Conservation (phyloP, 1,140 invertebrate species). For the Homalodisca vitripennis region DNA sequence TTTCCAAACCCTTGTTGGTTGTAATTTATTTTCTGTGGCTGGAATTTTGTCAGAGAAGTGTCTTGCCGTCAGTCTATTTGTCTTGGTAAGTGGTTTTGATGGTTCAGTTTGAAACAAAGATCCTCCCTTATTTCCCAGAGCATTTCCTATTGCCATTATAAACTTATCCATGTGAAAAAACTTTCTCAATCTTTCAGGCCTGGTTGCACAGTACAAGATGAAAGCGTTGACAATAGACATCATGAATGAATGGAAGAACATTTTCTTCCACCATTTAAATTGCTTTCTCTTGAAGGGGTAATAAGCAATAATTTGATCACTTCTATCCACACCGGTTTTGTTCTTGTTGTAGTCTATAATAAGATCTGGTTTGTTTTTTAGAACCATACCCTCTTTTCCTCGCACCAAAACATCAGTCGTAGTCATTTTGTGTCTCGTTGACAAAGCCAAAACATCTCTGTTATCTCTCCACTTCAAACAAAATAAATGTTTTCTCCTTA, state of each 20-base stretch:
- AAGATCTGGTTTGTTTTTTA: constrained; percentile 14
- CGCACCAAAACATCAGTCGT: constrained; percentile 2
- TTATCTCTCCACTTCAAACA: constrained; percentile 30
- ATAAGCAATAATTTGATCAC: constrained; percentile 15
- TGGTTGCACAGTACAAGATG: constrained; percentile 2
- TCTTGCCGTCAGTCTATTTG: background rate
- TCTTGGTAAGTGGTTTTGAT: background rate
- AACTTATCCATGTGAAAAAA: no score
- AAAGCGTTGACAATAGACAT: constrained; percentile 19
- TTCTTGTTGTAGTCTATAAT: constrained; percentile 25
- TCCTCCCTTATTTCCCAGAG: constrained; percentile 2
- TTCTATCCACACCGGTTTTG: constrained; percentile 24
- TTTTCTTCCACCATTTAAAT: constrained; percentile 30
- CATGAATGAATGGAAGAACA: constrained; percentile 20
- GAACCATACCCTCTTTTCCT: background rate
- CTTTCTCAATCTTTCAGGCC: background rate
- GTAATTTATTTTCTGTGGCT: constrained; percentile 5
- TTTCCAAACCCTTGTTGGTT: constrained; percentile 11
- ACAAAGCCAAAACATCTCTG: constrained; percentile 16
- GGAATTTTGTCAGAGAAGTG: constrained; percentile 22
- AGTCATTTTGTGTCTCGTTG: background rate
- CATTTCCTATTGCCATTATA: constrained; percentile 6
- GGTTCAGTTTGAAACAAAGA: no score
- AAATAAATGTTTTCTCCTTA: constrained; percentile 15
- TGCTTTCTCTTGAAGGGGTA: constrained; percentile 23